A percentile compares a stretch with the other conserved stretches of the same genome.
Conservation (phyloP, 2,113 vertebrate genomes). For the Paratilapia polleni region DNA sequence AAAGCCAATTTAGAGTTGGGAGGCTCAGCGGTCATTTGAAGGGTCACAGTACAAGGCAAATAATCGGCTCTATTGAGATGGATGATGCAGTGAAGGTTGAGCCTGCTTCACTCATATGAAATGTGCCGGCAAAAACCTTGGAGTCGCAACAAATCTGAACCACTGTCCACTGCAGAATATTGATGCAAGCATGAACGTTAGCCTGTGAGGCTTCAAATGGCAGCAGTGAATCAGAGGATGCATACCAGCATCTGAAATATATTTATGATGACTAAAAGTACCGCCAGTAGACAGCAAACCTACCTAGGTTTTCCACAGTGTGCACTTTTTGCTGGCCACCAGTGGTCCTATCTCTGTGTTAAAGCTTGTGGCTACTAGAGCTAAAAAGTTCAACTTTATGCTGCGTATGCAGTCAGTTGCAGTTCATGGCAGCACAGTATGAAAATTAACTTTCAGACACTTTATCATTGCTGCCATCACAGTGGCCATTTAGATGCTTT, state of each 20-base stretch:
- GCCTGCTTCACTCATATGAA: constrained; percentile 58
- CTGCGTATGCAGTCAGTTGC: not conserved
- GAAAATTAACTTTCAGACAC: constrained; percentile 1
- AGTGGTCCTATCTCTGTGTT: not conserved
- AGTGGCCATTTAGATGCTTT: not conserved
- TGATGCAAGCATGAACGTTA: constrained; percentile 24
- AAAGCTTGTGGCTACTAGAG: not conserved
- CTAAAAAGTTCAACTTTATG: not conserved
- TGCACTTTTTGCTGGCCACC: not conserved
- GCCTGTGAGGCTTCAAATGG: constrained; percentile 29
- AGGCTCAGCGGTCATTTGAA: constrained; percentile 68
- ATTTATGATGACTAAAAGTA: constrained; percentile 20
- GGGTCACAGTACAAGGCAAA: constrained; percentile 77
- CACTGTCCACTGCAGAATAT: constrained; percentile 39
- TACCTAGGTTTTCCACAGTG: not conserved
- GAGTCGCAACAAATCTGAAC: constrained; percentile 55
- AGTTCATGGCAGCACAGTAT: not conserved
- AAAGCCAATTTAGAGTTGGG: constrained; percentile 75
- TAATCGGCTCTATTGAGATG: constrained; percentile 68
- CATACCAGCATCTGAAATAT: constrained; percentile 14
- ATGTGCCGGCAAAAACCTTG: constrained; percentile 62
- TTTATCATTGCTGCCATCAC: not conserved
- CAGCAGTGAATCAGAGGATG: constrained; percentile 17
- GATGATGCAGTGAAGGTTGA: constrained; percentile 64
- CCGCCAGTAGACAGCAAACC: not conserved